These are phyloP conservation scores for Palythoa grandiflora DNA, from an alignment of 92 coral and sea anemone genomes.

Conservation along the genomic window DNA sequence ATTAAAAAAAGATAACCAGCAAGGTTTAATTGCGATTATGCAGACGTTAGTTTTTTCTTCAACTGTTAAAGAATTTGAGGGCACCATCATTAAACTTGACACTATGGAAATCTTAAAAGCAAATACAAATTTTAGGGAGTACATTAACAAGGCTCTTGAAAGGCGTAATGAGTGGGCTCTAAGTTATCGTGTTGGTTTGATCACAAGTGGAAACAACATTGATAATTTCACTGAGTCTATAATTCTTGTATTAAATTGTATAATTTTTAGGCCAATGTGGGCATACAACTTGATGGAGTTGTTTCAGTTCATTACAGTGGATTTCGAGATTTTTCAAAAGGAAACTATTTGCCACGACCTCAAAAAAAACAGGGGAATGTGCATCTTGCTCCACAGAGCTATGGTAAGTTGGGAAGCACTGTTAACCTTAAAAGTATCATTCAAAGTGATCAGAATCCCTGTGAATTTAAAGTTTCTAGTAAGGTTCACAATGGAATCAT, in stretches of 20 bases:
- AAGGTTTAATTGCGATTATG: slow-evolving; percentile 49
- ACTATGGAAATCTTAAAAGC: too few relatives aligned
- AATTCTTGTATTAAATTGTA: slow-evolving; percentile 65
- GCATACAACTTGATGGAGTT: slow-evolving; percentile 66
- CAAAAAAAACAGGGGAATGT: slow-evolving; percentile 55
- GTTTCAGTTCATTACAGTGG: slow-evolving; percentile 63
- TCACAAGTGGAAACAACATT: slow-evolving; percentile 77
- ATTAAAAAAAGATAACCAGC: slow-evolving; percentile 48
- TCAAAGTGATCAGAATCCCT: slow-evolving; percentile 17
- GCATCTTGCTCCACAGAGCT: slow-evolving; percentile 62
- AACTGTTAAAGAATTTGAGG: slow-evolving; percentile 44
- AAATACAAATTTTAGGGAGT: slow-evolving; percentile 51
- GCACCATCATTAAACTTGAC: slow-evolving; percentile 3
- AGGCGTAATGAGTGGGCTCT: slow-evolving; percentile 64
- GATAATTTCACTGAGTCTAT: slow-evolving; percentile 74
- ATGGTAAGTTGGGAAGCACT: slow-evolving; percentile 28
- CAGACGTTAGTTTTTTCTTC: slow-evolving; percentile 65
- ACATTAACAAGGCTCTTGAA: slow-evolving; percentile 45
- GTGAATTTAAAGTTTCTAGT: too few relatives aligned
- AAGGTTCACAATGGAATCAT: too few relatives aligned
- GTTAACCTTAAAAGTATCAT: slow-evolving; percentile 41
- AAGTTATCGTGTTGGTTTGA: slow-evolving; percentile 33
- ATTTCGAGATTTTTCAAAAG: slow-evolving; percentile 64
- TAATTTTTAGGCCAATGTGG: slow-evolving; percentile 48
- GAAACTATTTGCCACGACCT: slow-evolving; percentile 57